Evolutionary conservation across 2,888 invertebrate genomes (phyloP).

Genomic region (Spisula subtruncata): DNA sequence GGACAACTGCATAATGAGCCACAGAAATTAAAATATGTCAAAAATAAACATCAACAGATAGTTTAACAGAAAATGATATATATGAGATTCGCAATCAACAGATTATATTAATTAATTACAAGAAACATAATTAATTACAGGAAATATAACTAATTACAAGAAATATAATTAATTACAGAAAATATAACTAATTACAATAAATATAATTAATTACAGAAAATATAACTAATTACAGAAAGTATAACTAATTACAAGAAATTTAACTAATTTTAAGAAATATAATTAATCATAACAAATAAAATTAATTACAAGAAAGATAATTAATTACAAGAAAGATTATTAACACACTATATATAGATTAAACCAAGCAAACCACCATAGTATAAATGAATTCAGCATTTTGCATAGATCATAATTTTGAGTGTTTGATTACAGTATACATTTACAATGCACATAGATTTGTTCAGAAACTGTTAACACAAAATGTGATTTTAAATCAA

Average conservation of each 20-base stretch:
- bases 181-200: background rate
- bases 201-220: background rate
- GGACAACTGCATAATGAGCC: background rate
- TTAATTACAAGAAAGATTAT: background rate
- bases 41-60: background rate
- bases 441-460: background rate
- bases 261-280: background rate
- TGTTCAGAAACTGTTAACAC: background rate
- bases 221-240: too few relatives aligned
- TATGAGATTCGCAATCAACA: background rate
- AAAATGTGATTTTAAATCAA: background rate
- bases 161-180: background rate
- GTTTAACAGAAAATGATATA: background rate
- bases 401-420: conserved; percentile 9
- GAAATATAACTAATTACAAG: too few relatives aligned
- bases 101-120: background rate
- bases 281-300: background rate
- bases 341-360: background rate
- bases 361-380: background rate
- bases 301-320: too few relatives aligned
- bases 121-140: background rate
- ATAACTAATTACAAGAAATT: background rate
- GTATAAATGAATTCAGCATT: background rate
- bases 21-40: background rate
- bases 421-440: background rate